These are phyloP conservation scores for Trogon melanurus DNA, from an alignment of 2,113 vertebrate genomes.

Conservation along the genomic window DNA sequence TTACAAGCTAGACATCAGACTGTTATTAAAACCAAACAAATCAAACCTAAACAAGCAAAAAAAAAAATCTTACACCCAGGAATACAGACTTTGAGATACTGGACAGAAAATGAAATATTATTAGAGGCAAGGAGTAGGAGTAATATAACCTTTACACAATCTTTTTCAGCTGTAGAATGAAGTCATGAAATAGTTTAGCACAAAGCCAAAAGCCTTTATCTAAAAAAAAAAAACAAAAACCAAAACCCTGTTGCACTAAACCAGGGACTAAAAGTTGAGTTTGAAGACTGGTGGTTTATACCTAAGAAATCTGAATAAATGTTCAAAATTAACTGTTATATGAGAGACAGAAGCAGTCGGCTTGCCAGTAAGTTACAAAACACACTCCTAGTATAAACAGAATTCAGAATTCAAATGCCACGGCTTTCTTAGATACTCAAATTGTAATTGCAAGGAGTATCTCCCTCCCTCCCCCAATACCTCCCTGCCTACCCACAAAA, in stretches of 20 bases:
- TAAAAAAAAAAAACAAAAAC: neutral
- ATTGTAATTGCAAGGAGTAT: neutral
- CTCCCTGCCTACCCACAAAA: neutral
- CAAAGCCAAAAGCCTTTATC: neutral
- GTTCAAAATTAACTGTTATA: neutral
- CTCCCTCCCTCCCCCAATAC: neutral
- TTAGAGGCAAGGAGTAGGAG: neutral
- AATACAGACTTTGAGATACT: neutral
- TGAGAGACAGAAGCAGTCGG: neutral
- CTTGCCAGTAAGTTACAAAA: neutral
- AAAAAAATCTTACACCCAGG: neutral
- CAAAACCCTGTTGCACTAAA: neutral
- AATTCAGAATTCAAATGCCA: neutral
- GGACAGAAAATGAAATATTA: neutral
- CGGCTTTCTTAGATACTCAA: neutral
- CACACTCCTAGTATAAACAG: neutral
- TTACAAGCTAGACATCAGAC: neutral
- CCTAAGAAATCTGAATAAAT: neutral
- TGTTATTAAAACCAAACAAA: conserved; percentile 32
- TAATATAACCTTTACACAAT: neutral
- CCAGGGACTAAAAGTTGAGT: neutral
- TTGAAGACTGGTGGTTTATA: neutral
- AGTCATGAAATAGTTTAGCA: neutral
- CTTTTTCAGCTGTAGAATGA: neutral
- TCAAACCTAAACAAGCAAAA: neutral